These are phyloP conservation scores for Oncopodura yosiiana DNA, from an alignment of 1,140 invertebrate species.

Conservation along the genomic window DNA sequence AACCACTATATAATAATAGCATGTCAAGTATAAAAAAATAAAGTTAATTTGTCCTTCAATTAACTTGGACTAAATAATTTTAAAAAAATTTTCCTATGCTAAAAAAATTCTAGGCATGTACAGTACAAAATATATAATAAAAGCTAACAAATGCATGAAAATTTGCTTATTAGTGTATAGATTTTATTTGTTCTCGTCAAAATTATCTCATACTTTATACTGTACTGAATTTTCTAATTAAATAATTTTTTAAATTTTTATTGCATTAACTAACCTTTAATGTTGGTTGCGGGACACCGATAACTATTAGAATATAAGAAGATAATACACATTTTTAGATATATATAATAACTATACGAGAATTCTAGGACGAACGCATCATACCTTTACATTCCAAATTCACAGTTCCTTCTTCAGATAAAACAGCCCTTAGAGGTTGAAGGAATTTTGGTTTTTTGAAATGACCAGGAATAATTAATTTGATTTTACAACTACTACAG, in stretches of 20 bases:
- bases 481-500: slow-evolving; percentile 46
- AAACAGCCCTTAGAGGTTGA: slow-evolving; percentile 67
- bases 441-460: slow-evolving; percentile 80
- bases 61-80: background rate
- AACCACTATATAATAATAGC: slow-evolving; percentile 76
- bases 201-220: no score
- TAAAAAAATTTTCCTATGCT: no score
- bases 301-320: slow-evolving; percentile 7
- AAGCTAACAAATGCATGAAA: no score
- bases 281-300: slow-evolving; percentile 19
- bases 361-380: background rate
- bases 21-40: no score
- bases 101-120: no score
- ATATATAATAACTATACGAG: background rate
- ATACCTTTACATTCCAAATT: slow-evolving; percentile 75
- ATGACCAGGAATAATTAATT: slow-evolving; percentile 67
- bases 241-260: no score
- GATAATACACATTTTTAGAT: background rate
- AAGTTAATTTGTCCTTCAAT: no score
- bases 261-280: background rate
- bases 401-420: slow-evolving; percentile 76
- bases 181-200: no score
- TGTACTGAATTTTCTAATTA: no score
- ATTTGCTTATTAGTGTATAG: no score
- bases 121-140: no score